Evolutionary conservation across 2,113 vertebrate species (phyloP).

Genomic region (Pogonocichla stellata): DNA sequence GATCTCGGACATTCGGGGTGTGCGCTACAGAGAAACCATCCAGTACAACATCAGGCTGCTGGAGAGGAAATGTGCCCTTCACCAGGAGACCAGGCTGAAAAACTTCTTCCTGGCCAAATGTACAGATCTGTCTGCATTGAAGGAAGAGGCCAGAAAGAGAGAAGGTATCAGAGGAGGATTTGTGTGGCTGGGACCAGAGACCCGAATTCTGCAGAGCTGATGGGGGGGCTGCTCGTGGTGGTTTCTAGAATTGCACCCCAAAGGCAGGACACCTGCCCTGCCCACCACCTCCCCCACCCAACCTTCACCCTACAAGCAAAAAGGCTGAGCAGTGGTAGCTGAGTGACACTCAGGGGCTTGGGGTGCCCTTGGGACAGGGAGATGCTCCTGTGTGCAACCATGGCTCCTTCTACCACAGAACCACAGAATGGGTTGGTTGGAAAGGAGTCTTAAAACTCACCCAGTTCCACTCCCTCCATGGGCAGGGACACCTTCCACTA

Average conservation of each 20-base stretch:
- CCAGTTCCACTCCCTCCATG: not conserved
- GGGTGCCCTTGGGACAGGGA: not conserved
- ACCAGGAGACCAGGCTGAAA: slow-evolving; percentile 62
- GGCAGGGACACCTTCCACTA: not conserved
- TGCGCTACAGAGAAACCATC: slow-evolving; percentile 44
- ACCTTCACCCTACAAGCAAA: not conserved
- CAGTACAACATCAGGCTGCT: slow-evolving; percentile 61
- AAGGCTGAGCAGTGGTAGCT: not conserved
- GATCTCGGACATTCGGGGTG: slow-evolving; percentile 58
- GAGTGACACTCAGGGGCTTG: not conserved
- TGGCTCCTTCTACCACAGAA: not conserved
- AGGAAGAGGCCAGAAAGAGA: slow-evolving; percentile 50
- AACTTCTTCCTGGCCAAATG: slow-evolving; percentile 61
- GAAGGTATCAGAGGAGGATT: slow-evolving; percentile 45
- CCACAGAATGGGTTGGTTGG: too few species aligned
- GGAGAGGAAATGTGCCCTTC: slow-evolving; percentile 27
- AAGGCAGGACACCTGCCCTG: not conserved
- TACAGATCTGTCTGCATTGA: not conserved
- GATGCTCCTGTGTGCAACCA: not conserved
- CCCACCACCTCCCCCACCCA: not conserved
- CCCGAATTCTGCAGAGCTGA: rapidly evolving
- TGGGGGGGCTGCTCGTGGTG: not conserved
- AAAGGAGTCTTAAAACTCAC: not conserved
- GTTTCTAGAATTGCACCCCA: not conserved
- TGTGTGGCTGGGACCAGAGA: rapidly evolving